Percentiles rank a stretch among this genome's conserved stretches.
These are phyloP conservation scores for Bombyx mandarina DNA, from an alignment of 1,140 invertebrate species.

Conservation along the genomic window DNA sequence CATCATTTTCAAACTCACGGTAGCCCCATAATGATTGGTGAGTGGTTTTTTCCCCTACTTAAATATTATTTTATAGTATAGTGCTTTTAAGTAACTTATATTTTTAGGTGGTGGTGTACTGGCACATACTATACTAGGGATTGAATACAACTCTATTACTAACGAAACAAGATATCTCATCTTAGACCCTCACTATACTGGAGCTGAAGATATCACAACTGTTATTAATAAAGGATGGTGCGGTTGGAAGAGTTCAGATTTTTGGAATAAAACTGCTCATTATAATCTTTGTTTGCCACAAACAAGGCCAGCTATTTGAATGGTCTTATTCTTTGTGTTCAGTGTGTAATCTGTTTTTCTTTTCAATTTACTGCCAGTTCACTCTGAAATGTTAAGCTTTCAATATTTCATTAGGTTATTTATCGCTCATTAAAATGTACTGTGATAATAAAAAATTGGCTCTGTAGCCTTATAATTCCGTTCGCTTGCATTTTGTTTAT, in stretches of 20 bases:
- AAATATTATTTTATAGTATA: not conserved
- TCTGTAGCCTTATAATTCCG: too few species aligned
- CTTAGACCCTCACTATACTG: constrained; percentile 98
- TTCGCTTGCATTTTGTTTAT: too few species aligned
- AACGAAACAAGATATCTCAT: constrained; percentile 91
- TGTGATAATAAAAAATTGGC: too few species aligned
- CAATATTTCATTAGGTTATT: too few species aligned
- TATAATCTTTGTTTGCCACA: constrained; percentile 96
- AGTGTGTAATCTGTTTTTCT: too few species aligned
- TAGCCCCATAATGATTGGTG: constrained; percentile 98
- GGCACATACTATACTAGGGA: constrained; percentile 97
- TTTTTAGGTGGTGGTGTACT: constrained; percentile 92
- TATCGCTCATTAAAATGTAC: too few species aligned
- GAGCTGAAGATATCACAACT: constrained; percentile 79
- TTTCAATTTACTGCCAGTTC: too few species aligned
- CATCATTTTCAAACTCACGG: constrained; percentile 94
- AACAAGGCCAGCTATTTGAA: constrained; percentile 57
- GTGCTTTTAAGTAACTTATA: not conserved
- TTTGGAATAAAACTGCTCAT: constrained; percentile 93
- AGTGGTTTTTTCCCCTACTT: constrained; percentile 17
- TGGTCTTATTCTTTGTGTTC: too few species aligned
- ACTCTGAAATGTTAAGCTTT: too few species aligned
- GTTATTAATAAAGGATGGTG: constrained; percentile 92
- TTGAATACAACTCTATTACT: constrained; percentile 86
- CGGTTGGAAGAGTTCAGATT: constrained; percentile 91